These are phyloP conservation scores for Ceraclea dissimilis DNA, from an alignment of 2,888 invertebrate species.

Conservation along the genomic window DNA sequence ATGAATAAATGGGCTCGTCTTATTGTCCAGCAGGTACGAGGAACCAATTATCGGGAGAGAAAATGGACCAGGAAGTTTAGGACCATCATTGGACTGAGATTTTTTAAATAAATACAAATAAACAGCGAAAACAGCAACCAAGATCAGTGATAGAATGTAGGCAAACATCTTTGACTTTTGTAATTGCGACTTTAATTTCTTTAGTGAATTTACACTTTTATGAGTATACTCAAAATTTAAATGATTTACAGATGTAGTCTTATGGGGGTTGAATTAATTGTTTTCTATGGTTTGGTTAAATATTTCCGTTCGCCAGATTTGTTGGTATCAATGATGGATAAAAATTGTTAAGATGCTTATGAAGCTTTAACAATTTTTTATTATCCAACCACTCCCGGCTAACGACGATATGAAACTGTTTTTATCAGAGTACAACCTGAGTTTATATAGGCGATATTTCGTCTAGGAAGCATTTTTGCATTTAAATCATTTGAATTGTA, in stretches of 20 bases:
- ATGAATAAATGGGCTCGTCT: slow-evolving; percentile 61
- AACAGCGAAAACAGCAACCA: slow-evolving; percentile 2
- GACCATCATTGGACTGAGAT: not conserved
- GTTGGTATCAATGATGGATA: not conserved
- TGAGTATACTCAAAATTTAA: not conserved
- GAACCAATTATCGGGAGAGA: slow-evolving; percentile 63
- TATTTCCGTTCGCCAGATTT: not conserved
- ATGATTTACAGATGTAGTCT: no score
- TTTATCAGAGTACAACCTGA: not conserved
- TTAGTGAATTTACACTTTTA: not conserved
- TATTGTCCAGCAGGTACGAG: slow-evolving; percentile 55
- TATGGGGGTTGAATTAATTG: no score
- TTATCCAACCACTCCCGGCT: not conserved
- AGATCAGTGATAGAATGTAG: slow-evolving; percentile 5
- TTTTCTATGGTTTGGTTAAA: no score
- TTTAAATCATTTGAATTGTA: not conserved
- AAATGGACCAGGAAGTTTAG: slow-evolving; percentile 56
- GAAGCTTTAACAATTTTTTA: not conserved
- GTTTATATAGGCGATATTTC: not conserved
- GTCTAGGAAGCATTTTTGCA: not conserved
- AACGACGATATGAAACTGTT: not conserved
- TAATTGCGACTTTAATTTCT: not conserved
- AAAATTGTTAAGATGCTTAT: not conserved
- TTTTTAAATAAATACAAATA: not conserved
- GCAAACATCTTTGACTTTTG: slow-evolving; percentile 7